These are phyloP conservation scores for Junonia oenone DNA, from an alignment of 2,888 invertebrate genomes.

Conservation along the genomic window DNA sequence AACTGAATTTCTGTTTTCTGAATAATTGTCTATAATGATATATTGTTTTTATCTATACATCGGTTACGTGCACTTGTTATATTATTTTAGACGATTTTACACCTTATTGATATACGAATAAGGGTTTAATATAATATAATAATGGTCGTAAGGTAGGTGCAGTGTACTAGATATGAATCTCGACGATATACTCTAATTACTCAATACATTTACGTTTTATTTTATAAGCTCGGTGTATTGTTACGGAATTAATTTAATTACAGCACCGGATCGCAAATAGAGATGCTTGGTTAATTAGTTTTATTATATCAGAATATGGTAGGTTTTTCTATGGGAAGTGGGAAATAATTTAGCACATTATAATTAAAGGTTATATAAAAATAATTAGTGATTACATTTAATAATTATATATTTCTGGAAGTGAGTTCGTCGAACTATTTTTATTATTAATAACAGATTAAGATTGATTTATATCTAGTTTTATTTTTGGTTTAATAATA, in stretches of 20 bases:
- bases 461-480: neutral
- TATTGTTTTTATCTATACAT: conserved; percentile 44
- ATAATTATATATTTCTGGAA: neutral
- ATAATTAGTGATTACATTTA: too few relatives aligned
- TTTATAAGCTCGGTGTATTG: conserved; percentile 19
- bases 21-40: conserved; percentile 45
- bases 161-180: conserved; percentile 36
- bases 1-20: conserved; percentile 30
- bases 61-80: conserved; percentile 21
- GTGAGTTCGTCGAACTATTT: neutral
- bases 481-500: neutral
- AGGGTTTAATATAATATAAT: neutral
- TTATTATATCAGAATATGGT: neutral
- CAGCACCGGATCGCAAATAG: conserved; percentile 5
- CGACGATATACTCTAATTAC: conserved; percentile 36
- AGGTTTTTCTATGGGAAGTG: neutral
- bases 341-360: neutral
- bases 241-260: conserved; percentile 21
- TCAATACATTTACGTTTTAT: conserved; percentile 15
- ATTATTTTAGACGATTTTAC: neutral
- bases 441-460: neutral
- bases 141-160: neutral
- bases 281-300: conserved; percentile 14
- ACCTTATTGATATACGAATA: neutral
- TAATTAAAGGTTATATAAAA: neutral